A percentile compares a stretch with the other conserved stretches of the same genome.
phyloP scores from a whole-genome alignment of 2,888 invertebrate species.

The Perithous albicinctus region DNA sequence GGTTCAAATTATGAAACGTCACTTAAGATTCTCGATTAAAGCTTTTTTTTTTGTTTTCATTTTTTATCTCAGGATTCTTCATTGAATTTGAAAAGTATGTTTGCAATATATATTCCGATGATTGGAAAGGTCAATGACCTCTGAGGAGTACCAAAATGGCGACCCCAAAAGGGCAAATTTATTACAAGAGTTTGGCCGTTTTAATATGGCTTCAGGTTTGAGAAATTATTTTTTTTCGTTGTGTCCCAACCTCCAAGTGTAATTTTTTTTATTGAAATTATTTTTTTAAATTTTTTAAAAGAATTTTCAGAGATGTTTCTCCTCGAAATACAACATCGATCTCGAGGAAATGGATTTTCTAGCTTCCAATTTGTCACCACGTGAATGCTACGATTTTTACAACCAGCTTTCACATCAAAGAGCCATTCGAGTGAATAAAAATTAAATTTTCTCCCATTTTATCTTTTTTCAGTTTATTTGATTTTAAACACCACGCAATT shows the following conservation, averaged over 20 bases:
- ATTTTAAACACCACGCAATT: no score
- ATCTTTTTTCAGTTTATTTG: no score
- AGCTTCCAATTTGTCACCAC: slow-evolving; percentile 57
- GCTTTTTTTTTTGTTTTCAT: background rate
- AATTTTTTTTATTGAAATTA: background rate
- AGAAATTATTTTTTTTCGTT: slow-evolving; percentile 3
- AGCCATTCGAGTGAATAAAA: slow-evolving; percentile 7
- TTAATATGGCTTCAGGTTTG: slow-evolving; percentile 59
- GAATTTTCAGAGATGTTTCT: slow-evolving; percentile 41
- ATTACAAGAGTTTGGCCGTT: slow-evolving; percentile 35
- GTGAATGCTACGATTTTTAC: slow-evolving; percentile 64
- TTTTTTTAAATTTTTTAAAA: slow-evolving; percentile 9
- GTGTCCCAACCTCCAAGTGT: background rate
- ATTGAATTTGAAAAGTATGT: background rate
- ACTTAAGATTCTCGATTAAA: background rate
- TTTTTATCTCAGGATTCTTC: background rate
- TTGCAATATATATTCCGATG: background rate
- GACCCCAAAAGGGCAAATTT: slow-evolving; percentile 29
- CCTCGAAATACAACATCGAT: slow-evolving; percentile 52
- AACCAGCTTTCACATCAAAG: slow-evolving; percentile 55
- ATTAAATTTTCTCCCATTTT: background rate
- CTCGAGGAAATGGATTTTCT: slow-evolving; percentile 62
- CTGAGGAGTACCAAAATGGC: slow-evolving; percentile 32
- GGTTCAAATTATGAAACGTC: background rate
- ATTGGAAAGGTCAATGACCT: slow-evolving; percentile 37